Percentiles rank a stretch among this genome's conserved stretches.
phyloP scores from a whole-genome alignment of 2,113 vertebrate genomes.

The Rhinopomastus cyanomelas region DNA sequence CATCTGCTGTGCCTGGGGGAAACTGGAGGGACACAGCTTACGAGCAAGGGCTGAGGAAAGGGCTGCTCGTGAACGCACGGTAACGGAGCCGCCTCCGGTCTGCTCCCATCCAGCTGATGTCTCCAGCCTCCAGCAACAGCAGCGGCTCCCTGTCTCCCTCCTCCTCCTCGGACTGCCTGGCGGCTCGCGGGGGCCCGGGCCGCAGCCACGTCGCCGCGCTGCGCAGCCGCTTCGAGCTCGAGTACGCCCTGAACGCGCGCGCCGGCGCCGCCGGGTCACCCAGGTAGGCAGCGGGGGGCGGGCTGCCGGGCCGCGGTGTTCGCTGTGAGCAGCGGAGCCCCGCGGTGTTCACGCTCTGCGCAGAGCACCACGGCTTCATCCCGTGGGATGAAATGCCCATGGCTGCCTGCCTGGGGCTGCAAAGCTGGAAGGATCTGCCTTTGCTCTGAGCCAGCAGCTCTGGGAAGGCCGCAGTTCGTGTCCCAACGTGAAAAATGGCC shows the following conservation, averaged over 20 bases:
- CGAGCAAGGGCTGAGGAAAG: neutral
- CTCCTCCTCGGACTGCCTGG: slow-evolving; percentile 88
- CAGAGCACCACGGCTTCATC: neutral
- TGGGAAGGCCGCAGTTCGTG: too few species aligned
- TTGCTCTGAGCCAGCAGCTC: too few species aligned
- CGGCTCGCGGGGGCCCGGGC: slow-evolving; percentile 78
- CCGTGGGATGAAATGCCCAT: too few species aligned
- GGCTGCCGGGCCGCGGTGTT: too few species aligned
- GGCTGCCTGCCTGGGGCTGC: too few species aligned
- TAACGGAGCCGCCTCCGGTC: neutral
- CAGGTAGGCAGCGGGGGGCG: slow-evolving; percentile 63
- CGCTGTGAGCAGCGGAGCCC: too few species aligned
- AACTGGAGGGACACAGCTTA: neutral
- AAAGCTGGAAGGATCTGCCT: too few species aligned
- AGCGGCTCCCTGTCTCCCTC: slow-evolving; percentile 92
- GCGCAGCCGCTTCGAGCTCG: slow-evolving; percentile 87
- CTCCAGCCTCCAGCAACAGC: slow-evolving; percentile 93
- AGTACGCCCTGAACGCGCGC: slow-evolving; percentile 85
- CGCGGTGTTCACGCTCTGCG: too few species aligned
- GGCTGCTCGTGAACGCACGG: neutral
- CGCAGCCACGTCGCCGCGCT: slow-evolving; percentile 89
- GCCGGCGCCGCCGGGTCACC: slow-evolving; percentile 82
- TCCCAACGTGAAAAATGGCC: too few species aligned
- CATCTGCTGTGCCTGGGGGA: neutral
- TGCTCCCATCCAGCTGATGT: slow-evolving; percentile 83